These are phyloP conservation scores for Drosophila watanabei DNA, from an alignment of 1,140 invertebrate species.

Conservation along the genomic window DNA sequence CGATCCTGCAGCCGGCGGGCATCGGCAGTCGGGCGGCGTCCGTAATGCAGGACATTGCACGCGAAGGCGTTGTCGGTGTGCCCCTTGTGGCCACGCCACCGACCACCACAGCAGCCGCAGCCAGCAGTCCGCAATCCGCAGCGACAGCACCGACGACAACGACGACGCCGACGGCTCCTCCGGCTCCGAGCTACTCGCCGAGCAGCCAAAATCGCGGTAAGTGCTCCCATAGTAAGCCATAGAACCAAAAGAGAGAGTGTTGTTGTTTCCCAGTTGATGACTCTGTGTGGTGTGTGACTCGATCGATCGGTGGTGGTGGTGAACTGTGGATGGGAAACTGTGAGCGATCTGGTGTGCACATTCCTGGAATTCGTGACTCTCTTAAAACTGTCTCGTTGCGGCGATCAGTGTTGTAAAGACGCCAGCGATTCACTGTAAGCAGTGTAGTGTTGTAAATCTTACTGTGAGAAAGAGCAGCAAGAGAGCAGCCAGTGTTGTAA, in stretches of 20 bases:
- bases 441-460: no score
- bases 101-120: slow-evolving; percentile 65
- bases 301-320: not conserved
- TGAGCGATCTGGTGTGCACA: not conserved
- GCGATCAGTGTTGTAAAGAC: not conserved
- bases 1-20: slow-evolving; percentile 92
- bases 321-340: not conserved
- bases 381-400: not conserved
- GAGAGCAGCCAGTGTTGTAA: no score
- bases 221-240: slow-evolving; percentile 64
- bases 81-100: slow-evolving; percentile 87
- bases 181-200: slow-evolving; percentile 89
- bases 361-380: not conserved
- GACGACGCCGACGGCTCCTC: slow-evolving; percentile 56
- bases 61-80: slow-evolving; percentile 89
- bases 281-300: slow-evolving; percentile 13
- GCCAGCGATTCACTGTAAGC: no score
- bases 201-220: slow-evolving; percentile 91
- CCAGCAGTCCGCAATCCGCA: slow-evolving; percentile 25
- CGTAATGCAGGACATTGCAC: slow-evolving; percentile 91
- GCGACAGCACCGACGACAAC: slow-evolving; percentile 35
- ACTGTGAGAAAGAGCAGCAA: no score
- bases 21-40: slow-evolving; percentile 91
- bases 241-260: slow-evolving; percentile 18
- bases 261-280: slow-evolving; percentile 31